These are phyloP conservation scores for Netta rufina DNA, from an alignment of 2,797 vertebrate species.

Conservation along the genomic window DNA sequence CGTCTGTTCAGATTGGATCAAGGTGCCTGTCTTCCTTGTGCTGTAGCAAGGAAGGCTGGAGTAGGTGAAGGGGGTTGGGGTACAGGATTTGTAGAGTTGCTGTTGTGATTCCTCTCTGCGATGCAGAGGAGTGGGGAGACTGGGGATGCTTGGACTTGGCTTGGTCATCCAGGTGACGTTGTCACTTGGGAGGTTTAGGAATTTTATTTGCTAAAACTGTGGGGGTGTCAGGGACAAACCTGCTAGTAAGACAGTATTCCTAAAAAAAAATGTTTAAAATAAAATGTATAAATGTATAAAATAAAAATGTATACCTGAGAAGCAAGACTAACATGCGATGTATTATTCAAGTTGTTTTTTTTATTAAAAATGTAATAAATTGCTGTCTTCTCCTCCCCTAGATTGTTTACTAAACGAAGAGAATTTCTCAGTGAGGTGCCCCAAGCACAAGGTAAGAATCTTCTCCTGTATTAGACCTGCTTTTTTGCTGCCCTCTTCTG, in stretches of 20 bases:
- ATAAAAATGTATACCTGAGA: not conserved
- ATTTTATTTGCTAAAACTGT: not conserved
- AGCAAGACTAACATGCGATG: not conserved
- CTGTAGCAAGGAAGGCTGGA: not conserved
- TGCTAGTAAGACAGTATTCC: not conserved
- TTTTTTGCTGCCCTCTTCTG: not conserved
- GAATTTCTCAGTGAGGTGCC: constrained; percentile 98
- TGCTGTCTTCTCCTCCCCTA: constrained; percentile 70
- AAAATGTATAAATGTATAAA: not conserved
- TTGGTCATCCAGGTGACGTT: not conserved
- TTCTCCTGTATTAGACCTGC: not conserved
- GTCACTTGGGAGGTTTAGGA: not conserved
- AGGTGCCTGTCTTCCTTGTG: not conserved
- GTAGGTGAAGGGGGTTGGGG: not conserved
- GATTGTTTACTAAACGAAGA: constrained; percentile 98
- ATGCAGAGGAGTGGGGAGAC: fast-evolving
- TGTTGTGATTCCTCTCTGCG: not conserved
- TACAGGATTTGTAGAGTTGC: not conserved
- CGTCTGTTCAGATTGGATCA: not conserved
- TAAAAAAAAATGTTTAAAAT: not conserved
- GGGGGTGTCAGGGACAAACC: not conserved
- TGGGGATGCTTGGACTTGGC: not conserved
- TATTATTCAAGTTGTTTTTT: not conserved
- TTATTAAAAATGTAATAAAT: constrained; percentile 34
- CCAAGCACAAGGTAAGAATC: constrained; percentile 98